Percentiles rank a stretch among this genome's conserved stretches.
These are phyloP conservation scores for Cataglyphis hispanica DNA, from an alignment of 1,140 invertebrate genomes.

Conservation along the genomic window DNA sequence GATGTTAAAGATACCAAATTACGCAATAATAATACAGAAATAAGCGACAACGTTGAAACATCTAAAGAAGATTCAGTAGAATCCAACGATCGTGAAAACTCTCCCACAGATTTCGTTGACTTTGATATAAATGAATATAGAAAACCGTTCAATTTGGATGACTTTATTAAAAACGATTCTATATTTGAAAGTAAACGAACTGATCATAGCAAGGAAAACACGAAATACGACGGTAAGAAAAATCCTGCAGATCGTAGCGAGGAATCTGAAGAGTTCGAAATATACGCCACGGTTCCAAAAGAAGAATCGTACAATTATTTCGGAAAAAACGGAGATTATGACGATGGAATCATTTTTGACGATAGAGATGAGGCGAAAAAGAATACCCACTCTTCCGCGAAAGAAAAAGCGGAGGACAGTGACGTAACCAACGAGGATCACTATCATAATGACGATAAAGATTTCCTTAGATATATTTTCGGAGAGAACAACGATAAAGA, in stretches of 20 bases:
- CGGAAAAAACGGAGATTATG: slow-evolving; percentile 1
- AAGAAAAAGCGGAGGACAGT: slow-evolving; percentile 22
- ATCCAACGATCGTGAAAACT: slow-evolving; percentile 71
- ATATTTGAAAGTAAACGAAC: slow-evolving; percentile 39
- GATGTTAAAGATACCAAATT: slow-evolving; percentile 1
- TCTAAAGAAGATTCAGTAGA: slow-evolving; percentile 59
- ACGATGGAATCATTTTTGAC: not conserved
- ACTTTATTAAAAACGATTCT: slow-evolving; percentile 73
- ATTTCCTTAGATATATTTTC: slow-evolving; percentile 45
- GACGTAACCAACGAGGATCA: slow-evolving; percentile 14
- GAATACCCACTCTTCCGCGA: not conserved
- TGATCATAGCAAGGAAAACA: not conserved
- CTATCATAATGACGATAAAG: slow-evolving; percentile 40
- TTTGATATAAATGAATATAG: slow-evolving; percentile 77
- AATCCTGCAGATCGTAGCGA: not conserved
- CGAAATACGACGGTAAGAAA: not conserved
- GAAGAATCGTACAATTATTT: slow-evolving; percentile 11
- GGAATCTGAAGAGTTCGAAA: slow-evolving; percentile 2
- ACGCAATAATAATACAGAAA: slow-evolving; percentile 14
- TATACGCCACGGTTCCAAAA: not conserved
- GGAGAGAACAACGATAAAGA: not conserved
- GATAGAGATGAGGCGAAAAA: not conserved
- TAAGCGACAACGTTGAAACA: not conserved
- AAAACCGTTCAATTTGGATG: slow-evolving; percentile 76
- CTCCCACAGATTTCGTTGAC: slow-evolving; percentile 53